Base-by-base conservation (phyloP, 2,113 vertebrate genomes). In the Larimichthys crocea region DNA sequence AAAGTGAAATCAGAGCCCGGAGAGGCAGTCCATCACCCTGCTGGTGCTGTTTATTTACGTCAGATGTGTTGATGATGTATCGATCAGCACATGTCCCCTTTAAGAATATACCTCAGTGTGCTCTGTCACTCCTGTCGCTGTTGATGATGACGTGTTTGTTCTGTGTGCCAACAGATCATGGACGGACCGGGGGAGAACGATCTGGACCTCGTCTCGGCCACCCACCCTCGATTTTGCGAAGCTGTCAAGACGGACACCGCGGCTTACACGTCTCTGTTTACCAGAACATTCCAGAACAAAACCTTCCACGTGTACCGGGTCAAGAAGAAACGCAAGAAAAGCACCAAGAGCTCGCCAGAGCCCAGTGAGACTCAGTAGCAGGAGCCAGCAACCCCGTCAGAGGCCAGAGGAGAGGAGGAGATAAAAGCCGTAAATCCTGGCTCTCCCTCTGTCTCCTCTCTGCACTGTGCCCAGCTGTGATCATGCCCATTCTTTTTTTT, bases 241-340 rank as follows among this genome's bases (percentile, higher is more conserved):
- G 97, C 97, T 82, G 90, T 99, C 5, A 97, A 97, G 93, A 95
- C 89, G 9, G 95, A 96, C 60, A 84, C 90, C 0, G 91, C 95
- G 1, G 81, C 95, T 3, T 98, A 97, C 71, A 74, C 83, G 0
- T 61, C 61, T 1, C 93, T 96, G 87, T 99, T 99, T 93, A 95
- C 94, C 46, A 94, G 95, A 71, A 97, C 96, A 6, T 99, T 99
- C 87, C 96, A 96, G 77, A 99, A 99, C 93, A 99, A 98, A 93
- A 99, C 97, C 5, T 99, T 99, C 93, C 95, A 98, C 0, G 97
- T 99, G 62, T 99, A 99, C 95, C 96, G 92, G 82, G 93, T 99
- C 60, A 95, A 90, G 84, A 95, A 94, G 88, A 89, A 93, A 50
- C 88, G 88, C 66, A 94, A 92, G 92, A 95, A 95, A 72, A 90